Conservation (phyloP, 2,797 vertebrate species). For the Eulemur coronatus region DNA sequence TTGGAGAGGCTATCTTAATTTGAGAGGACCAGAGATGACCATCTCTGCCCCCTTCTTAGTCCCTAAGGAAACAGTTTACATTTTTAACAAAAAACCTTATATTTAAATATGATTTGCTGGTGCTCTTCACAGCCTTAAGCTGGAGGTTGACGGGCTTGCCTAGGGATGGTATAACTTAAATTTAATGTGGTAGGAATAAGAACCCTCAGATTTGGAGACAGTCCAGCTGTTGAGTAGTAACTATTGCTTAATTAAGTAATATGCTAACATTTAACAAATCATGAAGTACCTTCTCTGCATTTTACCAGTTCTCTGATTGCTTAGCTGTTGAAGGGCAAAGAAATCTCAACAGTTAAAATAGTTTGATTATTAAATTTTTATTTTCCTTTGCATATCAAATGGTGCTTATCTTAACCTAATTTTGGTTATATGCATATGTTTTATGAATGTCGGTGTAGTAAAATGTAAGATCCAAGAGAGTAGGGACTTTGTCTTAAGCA, state of each 20-base stretch:
- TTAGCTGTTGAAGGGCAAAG: not conserved
- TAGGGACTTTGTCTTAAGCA: not conserved
- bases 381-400: not conserved
- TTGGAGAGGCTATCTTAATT: not conserved
- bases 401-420: not conserved
- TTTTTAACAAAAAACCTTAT: constrained; percentile 3
- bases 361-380: not conserved
- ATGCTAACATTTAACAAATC: not conserved
- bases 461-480: not conserved
- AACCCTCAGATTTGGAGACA: not conserved
- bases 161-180: not conserved
- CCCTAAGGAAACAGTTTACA: not conserved
- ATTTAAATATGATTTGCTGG: not conserved
- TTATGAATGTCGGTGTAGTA: not conserved
- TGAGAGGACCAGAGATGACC: not conserved
- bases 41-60: not conserved
- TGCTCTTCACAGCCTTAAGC: not conserved
- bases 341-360: not conserved
- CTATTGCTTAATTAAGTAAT: not conserved
- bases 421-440: not conserved
- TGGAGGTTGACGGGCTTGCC: not conserved
- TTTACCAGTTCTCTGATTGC: not conserved
- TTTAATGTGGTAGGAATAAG: not conserved
- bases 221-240: not conserved
- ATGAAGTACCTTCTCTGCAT: not conserved